Percentiles rank a stretch among this genome's conserved stretches.
phyloP scores from a whole-genome alignment of 2,888 invertebrate species.

The Drosophila mettleri region DNA sequence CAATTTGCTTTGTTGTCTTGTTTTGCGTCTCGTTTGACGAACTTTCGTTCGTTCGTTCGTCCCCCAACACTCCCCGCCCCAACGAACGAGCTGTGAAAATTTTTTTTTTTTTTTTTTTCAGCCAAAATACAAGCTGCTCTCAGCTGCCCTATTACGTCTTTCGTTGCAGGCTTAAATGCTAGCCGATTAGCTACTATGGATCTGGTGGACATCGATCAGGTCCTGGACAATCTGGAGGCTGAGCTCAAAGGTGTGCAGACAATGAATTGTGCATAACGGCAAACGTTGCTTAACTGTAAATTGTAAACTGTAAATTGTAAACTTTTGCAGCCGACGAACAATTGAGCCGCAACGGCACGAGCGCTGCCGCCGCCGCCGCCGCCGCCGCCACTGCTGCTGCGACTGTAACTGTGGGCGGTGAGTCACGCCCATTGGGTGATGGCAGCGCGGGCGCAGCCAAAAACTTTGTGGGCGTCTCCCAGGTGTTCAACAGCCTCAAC shows the following conservation, averaged over 20 bases:
- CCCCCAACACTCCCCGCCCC: neutral
- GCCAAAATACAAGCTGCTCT: constrained; percentile 30
- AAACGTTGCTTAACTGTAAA: neutral
- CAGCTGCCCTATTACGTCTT: constrained; percentile 47
- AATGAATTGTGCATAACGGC: neutral
- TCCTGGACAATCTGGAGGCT: constrained; percentile 92
- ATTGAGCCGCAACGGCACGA: constrained; percentile 54
- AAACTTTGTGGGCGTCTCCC: constrained; percentile 86
- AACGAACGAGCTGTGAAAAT: constrained; percentile 41
- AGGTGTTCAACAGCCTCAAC: constrained; percentile 88
- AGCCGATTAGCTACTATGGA: constrained; percentile 78
- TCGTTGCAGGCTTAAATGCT: constrained; percentile 56
- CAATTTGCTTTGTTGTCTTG: constrained; percentile 47
- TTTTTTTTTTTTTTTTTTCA: too few relatives aligned
- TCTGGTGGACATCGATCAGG: constrained; percentile 92
- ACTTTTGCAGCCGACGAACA: constrained; percentile 85
- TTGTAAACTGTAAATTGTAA: too few relatives aligned
- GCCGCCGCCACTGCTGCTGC: constrained; percentile 24
- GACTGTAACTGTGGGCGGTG: constrained; percentile 24
- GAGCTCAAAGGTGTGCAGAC: constrained; percentile 47
- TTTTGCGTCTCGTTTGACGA: constrained; percentile 51
- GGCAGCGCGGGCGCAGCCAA: constrained; percentile 70
- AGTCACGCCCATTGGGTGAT: constrained; percentile 59
- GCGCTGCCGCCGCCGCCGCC: constrained; percentile 12
- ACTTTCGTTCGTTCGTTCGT: constrained; percentile 20